Percentiles rank a stretch among this genome's conserved stretches.
Evolutionary conservation across 1,140 invertebrate genomes (phyloP).

Genomic region (Oscheius sp.): DNA sequence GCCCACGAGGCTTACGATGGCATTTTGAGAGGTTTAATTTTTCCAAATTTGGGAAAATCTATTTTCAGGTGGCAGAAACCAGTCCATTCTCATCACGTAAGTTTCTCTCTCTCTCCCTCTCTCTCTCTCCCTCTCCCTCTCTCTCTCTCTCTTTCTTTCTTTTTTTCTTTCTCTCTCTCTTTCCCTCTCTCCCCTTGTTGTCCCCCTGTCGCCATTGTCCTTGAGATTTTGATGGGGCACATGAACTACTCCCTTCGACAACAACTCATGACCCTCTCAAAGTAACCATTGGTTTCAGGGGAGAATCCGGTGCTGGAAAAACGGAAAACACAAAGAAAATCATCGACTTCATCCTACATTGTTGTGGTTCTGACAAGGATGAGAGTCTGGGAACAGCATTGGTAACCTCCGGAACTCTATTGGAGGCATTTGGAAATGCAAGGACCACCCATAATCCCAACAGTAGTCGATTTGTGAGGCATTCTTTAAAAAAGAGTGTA

Average conservation of each 20-base stretch:
- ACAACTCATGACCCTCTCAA: too few species aligned
- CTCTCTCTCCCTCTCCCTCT: too few species aligned
- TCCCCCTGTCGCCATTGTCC: too few species aligned
- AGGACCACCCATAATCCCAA: constrained; percentile 76
- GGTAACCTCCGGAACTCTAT: constrained; percentile 44
- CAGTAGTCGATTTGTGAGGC: constrained; percentile 77
- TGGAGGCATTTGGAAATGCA: constrained; percentile 75
- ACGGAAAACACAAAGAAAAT: constrained; percentile 99
- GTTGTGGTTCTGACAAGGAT: constrained; percentile 35
- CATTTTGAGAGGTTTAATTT: constrained; percentile 89
- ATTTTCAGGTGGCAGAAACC: constrained; percentile 89
- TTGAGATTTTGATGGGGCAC: too few species aligned
- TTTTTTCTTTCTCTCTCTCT: too few species aligned
- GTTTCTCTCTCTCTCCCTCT: too few species aligned
- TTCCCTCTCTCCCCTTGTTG: neutral
- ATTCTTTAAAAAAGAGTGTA: neutral
- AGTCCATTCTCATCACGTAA: constrained; percentile 94
- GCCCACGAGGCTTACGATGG: constrained; percentile 95
- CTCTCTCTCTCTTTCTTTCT: too few species aligned
- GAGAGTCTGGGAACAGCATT: constrained; percentile 38
- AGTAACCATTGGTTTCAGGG: constrained; percentile 66
- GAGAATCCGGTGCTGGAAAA: constrained; percentile 98
- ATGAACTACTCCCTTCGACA: too few species aligned
- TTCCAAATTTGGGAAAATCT: neutral
- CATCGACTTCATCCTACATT: constrained; percentile 51